Evolutionary conservation across 64 coral and sea anemone genomes (phyloP).

Genomic region (Pocillopora damicornis): DNA sequence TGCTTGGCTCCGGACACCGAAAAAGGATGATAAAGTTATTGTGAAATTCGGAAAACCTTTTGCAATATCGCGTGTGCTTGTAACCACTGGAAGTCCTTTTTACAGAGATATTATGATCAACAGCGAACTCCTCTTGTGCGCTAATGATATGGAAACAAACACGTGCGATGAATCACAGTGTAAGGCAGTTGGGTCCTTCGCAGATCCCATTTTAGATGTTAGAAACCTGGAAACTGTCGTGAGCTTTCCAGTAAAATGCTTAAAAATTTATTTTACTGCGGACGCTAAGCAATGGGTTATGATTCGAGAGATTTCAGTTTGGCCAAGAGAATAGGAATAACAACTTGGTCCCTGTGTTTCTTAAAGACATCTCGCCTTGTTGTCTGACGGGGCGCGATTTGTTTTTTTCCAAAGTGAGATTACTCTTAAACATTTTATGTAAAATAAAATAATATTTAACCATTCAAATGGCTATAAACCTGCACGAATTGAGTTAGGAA

Average conservation of each 20-base stretch:
- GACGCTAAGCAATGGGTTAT: constrained; percentile 46
- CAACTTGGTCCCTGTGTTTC: too few species aligned
- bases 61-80: not conserved
- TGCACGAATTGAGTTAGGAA: too few species aligned
- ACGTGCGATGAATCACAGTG: constrained; percentile 11
- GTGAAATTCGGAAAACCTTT: constrained; percentile 18
- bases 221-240: not conserved
- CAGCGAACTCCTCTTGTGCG: constrained; percentile 3
- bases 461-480: too few species aligned
- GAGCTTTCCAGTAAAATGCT: constrained; percentile 42
- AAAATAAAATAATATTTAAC: too few species aligned
- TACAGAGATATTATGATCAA: not conserved
- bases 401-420: too few species aligned
- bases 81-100: constrained; percentile 25
- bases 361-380: too few species aligned
- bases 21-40: constrained; percentile 6
- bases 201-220: constrained; percentile 36
- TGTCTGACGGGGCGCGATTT: too few species aligned
- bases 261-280: constrained; percentile 18
- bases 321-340: not conserved
- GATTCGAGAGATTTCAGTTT: constrained; percentile 49
- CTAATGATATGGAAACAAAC: not conserved
- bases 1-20: constrained; percentile 35
- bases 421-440: too few species aligned
- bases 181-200: not conserved